Base-by-base conservation (phyloP, 2,797 vertebrate genomes). In the Lutjanus argentimaculatus region DNA sequence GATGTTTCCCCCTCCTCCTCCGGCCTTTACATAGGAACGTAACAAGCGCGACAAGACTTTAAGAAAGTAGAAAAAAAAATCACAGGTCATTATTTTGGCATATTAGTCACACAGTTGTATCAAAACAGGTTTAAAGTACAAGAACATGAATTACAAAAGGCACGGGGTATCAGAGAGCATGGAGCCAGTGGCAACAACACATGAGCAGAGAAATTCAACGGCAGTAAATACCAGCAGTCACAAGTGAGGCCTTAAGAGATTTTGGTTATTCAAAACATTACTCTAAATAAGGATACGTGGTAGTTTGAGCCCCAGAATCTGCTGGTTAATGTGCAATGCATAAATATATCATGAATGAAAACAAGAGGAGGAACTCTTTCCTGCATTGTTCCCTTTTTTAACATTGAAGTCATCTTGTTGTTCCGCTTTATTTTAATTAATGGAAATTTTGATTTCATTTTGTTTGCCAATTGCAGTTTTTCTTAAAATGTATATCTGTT, bases 71-170 rank as follows among this genome's bases (percentile, higher is more conserved):
- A 84, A 81, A 85, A 79, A 76, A 77, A 90, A 82, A 80, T 86
- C 75, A 88, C 84, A 85, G 77, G 43, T 90, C 77, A 83, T 83
- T 88, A 89, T 90, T 94, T 94, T 94, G 93, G 92, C 89, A 90
- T 88, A 75, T 94, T 95, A 92, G 91, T 94, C 84, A 85, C 90
- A 94, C 66, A 70, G 85, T 81, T 84, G 85, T 91, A 93, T 91
- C 89, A 92, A 95, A 92, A 88, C 70, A 58, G 46, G 63, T 83
- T 87, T 76, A 71, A 85, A 90, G 83, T 90, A 89, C 83, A 88
- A 87, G 61, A 82, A 87, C 10, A 80, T 79, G 85, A 87, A 80
- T 80, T 83, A 91, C 83, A 90, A 83, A 95, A 96, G 95, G 95
- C 95, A 95, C 94, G 77, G 87, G 83, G 90, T 73, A 86, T 80